Base-by-base conservation (phyloP, 1,140 invertebrate species). In the Ooceraea biroi region DNA sequence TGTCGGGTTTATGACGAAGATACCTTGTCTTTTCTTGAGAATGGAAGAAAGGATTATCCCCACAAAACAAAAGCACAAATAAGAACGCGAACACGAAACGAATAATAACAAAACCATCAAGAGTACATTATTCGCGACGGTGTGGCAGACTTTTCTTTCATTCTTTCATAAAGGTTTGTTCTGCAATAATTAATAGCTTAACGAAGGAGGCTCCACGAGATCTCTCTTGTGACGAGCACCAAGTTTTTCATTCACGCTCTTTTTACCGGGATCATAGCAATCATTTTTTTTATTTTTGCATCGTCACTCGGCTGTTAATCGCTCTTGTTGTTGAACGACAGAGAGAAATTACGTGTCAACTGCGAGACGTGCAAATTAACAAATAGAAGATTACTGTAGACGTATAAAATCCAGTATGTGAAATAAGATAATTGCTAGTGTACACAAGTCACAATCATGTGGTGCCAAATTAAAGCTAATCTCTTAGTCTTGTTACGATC, bases 101-200 rank as follows among this genome's bases (percentile, higher is more conserved):
- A 22, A 65, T 52, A 36, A 36, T 36, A 57, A 71, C 17, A 69
- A 44, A 17, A 46, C 11, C 63, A 19, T 71, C 25, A 69, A 71
- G 50, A 58, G 71, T 69, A 71, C 65, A 71, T 80, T 71, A 78
- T 69, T 27, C 22, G 19, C 36, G 30, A 57, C 76, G 69, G 44
- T n/a, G 8, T 57, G 61, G 4, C 36, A 22, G 30, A 5, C 50
- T 69, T 36, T 58, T 41, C 36, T 57, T 69, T 57, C 22, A 58
- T 14, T 52, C 8, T n/a, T 7, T 25, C 65, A 44, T 19, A 17
- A 57, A 12, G 50, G 30, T 80, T 57, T 46, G 30, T 55, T 30
- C 14, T 14, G 17, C 63, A 44, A 41, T 80, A 80, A 80, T 80
- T 80, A 80, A 80, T 80, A 80, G 36, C 25, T 80, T 80, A 80